Base-by-base conservation (phyloP, 2,113 vertebrate species). In the Phalacrocorax brasilianus region DNA sequence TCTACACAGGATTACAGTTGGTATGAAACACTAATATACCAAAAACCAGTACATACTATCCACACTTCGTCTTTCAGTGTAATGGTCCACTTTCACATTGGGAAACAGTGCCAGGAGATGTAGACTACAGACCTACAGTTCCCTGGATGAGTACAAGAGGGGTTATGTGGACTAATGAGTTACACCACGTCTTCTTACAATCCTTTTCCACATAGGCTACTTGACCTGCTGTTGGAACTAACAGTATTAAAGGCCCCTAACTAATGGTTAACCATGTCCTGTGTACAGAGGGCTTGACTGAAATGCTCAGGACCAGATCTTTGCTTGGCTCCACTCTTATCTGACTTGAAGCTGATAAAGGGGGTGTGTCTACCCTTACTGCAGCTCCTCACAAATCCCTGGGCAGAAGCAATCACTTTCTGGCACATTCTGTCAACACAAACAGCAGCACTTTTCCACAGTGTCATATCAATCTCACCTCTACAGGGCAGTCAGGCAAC, bases 311-410 rank as follows among this genome's bases (percentile, higher is more conserved):
- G 45, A 85, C 61, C 63, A 71, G 42, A 6, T 9, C 61, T 79
- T 93, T 20, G 30, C 61, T 86, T 91, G 89, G 82, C 91, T 93
- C 89, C 89, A 89, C 65, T 93, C 89, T 97, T 98, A 97, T 92
- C 97, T 97, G 47, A 27, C 81, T 95, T 44, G 33, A 55, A 89
- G 40, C 45, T 95, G 96, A 96, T 96, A 96, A 96, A 85, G 50
- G 22, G 23, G 50, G 27, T 75, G 18, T 1, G 1, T 68, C 86
- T 50, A 65, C 55, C 26, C 65, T 83, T 61, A 66, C 58, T 85
- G 75, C 32, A 26, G 5, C 44, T 85, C 19, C n/a, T 49, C 8
- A 8, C 70, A 85, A 88, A 70, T 77, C 77, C 44, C 71, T 42
- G 45, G 58, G n/a, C 66, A 80, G 71, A 72, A 94, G 81, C 50